Conservation (phyloP, 2,888 invertebrate species). For the Sarcophaga caerulescens region DNA sequence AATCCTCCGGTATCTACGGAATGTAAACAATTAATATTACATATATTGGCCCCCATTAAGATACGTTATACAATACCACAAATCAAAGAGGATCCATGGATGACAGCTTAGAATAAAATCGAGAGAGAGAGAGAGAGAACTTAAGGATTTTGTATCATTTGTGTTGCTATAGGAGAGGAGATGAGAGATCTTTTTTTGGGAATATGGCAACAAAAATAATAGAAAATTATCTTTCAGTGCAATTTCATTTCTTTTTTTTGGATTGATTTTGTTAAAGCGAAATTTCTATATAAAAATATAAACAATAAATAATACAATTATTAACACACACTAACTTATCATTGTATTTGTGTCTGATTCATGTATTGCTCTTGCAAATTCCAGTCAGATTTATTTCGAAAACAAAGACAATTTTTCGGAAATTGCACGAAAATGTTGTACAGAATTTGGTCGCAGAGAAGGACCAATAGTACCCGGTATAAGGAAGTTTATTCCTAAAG, state of each 20-base stretch:
- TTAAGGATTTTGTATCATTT: not conserved
- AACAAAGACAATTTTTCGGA: no score
- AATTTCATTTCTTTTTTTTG: constrained; percentile 3
- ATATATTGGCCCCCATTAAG: constrained; percentile 87
- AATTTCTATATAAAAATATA: not conserved
- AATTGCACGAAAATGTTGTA: no score
- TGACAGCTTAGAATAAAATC: constrained; percentile 26
- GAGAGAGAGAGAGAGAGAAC: not conserved
- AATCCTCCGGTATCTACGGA: constrained; percentile 85
- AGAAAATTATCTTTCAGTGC: not conserved
- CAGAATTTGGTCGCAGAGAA: no score
- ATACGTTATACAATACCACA: constrained; percentile 85
- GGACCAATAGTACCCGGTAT: no score
- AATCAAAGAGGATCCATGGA: constrained; percentile 87
- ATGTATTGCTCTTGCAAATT: no score
- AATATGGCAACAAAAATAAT: not conserved
- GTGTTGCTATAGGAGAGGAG: not conserved
- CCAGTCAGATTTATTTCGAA: no score
- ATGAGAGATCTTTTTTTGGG: constrained; percentile 5
- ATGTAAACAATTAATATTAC: constrained; percentile 87
- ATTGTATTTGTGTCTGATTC: no score
- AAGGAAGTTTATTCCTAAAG: no score
- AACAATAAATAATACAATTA: no score
- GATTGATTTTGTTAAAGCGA: not conserved
- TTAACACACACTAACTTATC: no score